A percentile compares a stretch with the other conserved stretches of the same genome.
These are phyloP conservation scores for Meliscaeva auricollis DNA, from an alignment of 2,888 invertebrate genomes.

Conservation along the genomic window DNA sequence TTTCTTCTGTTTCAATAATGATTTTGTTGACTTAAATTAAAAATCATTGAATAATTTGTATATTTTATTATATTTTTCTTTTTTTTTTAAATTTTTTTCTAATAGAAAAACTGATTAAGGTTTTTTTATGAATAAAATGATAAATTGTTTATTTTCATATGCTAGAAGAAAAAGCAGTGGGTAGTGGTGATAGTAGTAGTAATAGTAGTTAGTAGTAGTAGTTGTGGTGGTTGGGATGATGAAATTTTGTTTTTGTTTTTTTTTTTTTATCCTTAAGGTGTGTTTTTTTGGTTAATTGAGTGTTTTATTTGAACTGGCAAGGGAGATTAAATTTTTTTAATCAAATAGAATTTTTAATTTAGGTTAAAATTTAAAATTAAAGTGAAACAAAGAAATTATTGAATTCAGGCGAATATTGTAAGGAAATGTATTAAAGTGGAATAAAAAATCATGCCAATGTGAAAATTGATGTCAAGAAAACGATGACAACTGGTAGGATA, in stretches of 20 bases:
- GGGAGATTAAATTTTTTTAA: constrained; percentile 32
- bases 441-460: neutral
- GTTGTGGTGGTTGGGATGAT: constrained; percentile 46
- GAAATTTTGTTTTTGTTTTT: constrained; percentile 23
- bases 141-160: constrained; percentile 19
- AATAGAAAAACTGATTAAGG: neutral
- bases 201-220: constrained; percentile 76
- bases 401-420: constrained; percentile 41
- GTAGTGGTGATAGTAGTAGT: constrained; percentile 73
- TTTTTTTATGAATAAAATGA: constrained; percentile 3
- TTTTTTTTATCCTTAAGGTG: constrained; percentile 38
- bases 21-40: constrained; percentile 25
- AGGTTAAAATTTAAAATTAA: constrained; percentile 28
- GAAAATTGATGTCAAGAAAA: neutral
- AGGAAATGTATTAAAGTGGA: neutral
- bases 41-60: constrained; percentile 3
- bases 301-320: constrained; percentile 56
- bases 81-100: neutral
- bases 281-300: constrained; percentile 51
- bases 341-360: constrained; percentile 23
- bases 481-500: neutral
- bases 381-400: constrained; percentile 3
- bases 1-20: constrained; percentile 49
- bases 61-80: constrained; percentile 21
- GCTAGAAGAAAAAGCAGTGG: constrained; percentile 51